These are phyloP conservation scores for Pectinophora gossypiella DNA, from an alignment of 1,140 invertebrate species.

Conservation along the genomic window DNA sequence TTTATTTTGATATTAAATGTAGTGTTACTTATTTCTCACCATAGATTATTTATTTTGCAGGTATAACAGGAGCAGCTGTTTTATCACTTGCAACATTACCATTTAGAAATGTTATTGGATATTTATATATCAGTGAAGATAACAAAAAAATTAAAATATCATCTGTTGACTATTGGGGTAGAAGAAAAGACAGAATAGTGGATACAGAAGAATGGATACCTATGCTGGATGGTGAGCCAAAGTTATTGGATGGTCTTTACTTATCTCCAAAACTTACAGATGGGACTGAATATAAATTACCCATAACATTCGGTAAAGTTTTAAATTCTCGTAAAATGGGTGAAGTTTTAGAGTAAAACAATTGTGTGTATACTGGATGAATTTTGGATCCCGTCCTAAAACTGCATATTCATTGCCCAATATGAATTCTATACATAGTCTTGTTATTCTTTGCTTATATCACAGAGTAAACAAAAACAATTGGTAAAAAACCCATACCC, in stretches of 20 bases:
- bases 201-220: conserved; percentile 65
- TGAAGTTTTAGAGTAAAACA: conserved; percentile 51
- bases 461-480: too few species aligned
- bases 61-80: conserved; percentile 50
- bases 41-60: conserved; percentile 33
- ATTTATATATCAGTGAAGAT: conserved; percentile 75
- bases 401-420: too few species aligned
- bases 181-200: conserved; percentile 68
- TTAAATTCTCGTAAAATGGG: conserved; percentile 47
- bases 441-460: too few species aligned
- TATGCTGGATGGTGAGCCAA: conserved; percentile 53
- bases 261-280: conserved; percentile 45
- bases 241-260: conserved; percentile 49
- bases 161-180: conserved; percentile 76
- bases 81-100: conserved; percentile 54
- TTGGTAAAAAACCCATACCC: too few species aligned
- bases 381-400: too few species aligned
- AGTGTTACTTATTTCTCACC: background rate
- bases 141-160: conserved; percentile 73
- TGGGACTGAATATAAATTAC: conserved; percentile 58
- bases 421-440: too few species aligned
- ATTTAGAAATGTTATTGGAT: conserved; percentile 74
- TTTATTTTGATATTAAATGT: too few species aligned
- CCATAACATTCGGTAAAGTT: conserved; percentile 52
- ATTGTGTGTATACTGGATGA: too few species aligned